Evolutionary conservation across 2,113 vertebrate genomes (phyloP).

Genomic region (Tyrannus savana): DNA sequence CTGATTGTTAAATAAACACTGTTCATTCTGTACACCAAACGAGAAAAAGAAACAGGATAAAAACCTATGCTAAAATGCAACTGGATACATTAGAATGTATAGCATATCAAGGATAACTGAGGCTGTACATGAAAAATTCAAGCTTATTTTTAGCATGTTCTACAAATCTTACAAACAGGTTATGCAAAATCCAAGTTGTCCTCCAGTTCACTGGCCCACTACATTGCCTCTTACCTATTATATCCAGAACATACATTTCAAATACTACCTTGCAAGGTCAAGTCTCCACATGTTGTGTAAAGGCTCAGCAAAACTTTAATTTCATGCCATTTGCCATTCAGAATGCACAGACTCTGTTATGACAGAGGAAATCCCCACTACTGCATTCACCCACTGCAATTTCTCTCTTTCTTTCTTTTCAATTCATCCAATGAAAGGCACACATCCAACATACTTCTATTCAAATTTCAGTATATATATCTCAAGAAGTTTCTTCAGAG

Average conservation of each 20-base stretch:
- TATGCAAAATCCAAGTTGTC: not conserved
- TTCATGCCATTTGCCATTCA: not conserved
- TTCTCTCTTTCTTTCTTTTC: not conserved
- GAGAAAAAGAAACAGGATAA: not conserved
- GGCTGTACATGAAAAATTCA: not conserved
- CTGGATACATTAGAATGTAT: not conserved
- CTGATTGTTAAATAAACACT: not conserved
- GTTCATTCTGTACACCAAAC: not conserved
- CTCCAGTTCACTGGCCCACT: not conserved
- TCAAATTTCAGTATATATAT: not conserved
- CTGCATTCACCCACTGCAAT: not conserved
- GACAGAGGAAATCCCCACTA: not conserved
- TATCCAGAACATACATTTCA: not conserved
- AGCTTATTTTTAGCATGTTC: not conserved
- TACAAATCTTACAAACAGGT: not conserved
- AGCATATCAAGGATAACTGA: not conserved
- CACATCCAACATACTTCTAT: not conserved
- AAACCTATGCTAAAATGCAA: not conserved
- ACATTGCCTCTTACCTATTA: not conserved
- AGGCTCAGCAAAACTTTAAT: not conserved
- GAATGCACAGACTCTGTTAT: not conserved
- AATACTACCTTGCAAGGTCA: not conserved
- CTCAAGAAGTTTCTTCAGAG: not conserved
- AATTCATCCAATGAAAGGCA: fast-evolving
- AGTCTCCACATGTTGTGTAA: not conserved